Evolutionary conservation across 1,140 invertebrate genomes (phyloP).

Genomic region (Macrostomum lignano): DNA sequence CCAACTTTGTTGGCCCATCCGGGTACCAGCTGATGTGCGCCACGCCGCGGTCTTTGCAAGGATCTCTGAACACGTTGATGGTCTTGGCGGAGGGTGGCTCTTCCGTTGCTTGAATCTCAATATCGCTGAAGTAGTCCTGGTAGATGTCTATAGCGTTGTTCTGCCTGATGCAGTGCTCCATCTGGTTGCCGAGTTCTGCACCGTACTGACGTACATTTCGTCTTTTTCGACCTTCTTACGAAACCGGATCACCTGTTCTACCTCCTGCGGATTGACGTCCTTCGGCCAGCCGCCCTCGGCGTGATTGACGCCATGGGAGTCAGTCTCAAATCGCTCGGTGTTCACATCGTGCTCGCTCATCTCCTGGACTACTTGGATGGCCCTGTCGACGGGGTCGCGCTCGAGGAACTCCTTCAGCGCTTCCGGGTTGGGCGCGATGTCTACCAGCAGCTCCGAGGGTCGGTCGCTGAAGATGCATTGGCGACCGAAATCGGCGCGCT

Average conservation of each 20-base stretch:
- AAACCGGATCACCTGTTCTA: constrained; percentile 57
- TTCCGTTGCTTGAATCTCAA: constrained; percentile 20
- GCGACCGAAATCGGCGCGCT: constrained; percentile 25
- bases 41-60: constrained; percentile 40
- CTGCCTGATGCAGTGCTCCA: constrained; percentile 62
- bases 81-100: constrained; percentile 27
- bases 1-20: constrained; percentile 44
- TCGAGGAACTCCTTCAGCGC: constrained; percentile 40
- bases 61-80: constrained; percentile 30
- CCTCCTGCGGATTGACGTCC: constrained; percentile 59
- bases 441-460: constrained; percentile 40
- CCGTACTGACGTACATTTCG: constrained; percentile 55
- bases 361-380: constrained; percentile 25
- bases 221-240: constrained; percentile 82
- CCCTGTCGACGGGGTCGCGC: constrained; percentile 30
- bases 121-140: constrained; percentile 50
- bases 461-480: constrained; percentile 39
- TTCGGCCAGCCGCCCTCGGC: constrained; percentile 86
- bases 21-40: constrained; percentile 63
- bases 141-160: constrained; percentile 76
- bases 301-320: constrained; percentile 50
- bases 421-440: constrained; percentile 39
- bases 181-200: constrained; percentile 48
- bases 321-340: constrained; percentile 48
- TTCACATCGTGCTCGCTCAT: constrained; percentile 35